phyloP scores from a whole-genome alignment of 37 sponge, comb jelly and placozoan species.

The Halisarca cf. caerulea region DNA sequence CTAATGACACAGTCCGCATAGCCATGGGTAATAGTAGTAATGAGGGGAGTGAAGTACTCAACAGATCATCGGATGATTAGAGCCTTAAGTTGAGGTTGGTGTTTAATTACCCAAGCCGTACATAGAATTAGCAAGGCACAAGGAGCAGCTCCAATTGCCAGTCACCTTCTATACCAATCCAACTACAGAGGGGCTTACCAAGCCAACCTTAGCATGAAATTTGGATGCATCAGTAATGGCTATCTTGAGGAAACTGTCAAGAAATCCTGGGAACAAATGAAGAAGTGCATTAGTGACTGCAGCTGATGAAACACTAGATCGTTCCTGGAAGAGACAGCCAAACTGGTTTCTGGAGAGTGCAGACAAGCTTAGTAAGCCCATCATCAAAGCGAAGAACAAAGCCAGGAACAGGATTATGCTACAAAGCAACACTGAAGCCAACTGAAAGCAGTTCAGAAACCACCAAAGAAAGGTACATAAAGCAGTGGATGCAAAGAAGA shows the following conservation, averaged over 20 bases:
- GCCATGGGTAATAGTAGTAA: too few species aligned
- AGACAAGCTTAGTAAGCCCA: conserved; percentile 19
- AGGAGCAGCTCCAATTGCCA: not conserved
- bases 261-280: conserved; percentile 1
- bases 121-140: not conserved
- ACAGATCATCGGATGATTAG: conserved; percentile 20
- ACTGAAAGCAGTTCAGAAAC: conserved; percentile 17
- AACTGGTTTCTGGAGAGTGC: conserved; percentile 45
- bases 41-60: not conserved
- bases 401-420: conserved; percentile 23
- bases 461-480: conserved; percentile 39
- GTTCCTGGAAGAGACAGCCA: conserved; percentile 32
- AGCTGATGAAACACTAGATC: not conserved
- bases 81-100: not conserved
- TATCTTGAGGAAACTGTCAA: not conserved
- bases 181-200: not conserved
- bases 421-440: not conserved
- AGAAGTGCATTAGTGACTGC: not conserved
- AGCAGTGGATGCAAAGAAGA: conserved; percentile 39
- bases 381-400: conserved; percentile 38
- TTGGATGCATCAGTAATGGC: not conserved
- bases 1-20: too few species aligned
- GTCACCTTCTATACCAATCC: not conserved
- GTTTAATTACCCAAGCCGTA: not conserved
- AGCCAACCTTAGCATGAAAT: too few species aligned